Evolutionary conservation across 2,797 vertebrate genomes (phyloP), one percentile per base, ranked within the genome.

Genomic region (Craterocephalus amniculus): DNA sequence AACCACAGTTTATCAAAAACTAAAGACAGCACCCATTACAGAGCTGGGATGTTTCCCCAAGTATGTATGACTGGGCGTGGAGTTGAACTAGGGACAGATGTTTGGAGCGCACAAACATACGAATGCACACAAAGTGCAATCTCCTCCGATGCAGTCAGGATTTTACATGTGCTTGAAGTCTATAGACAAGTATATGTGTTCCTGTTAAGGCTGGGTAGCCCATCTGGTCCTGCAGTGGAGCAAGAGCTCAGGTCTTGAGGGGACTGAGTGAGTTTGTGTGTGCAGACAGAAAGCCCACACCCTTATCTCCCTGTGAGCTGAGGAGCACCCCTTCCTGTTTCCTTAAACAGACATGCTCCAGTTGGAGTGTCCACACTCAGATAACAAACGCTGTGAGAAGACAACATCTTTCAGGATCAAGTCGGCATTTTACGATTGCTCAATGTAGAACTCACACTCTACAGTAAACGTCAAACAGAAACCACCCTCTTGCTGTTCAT

Each of bases 281-380:
- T 48, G 38, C 67, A 78, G 58, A 72, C 62, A 73, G 88, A 87
- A 74, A 75, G 56, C 78, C 76, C 77, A 70, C 84, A 75, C 80
- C 79, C 88, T 91, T 93, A 92, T 93, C 91, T 91, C 74, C 56
- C 69, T 82, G 69, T 76, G 74, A 88, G 70, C 55, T 2, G 74
- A 85, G 88, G 78, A 89, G 83, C 84, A 4, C 72, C 87, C 73
- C 84, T 91, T 92, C 92, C 91, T 93, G 92, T 91, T 92, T 90
- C 83, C 84, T 79, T 58, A 75, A 79, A 73, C 85, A 85, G 87
- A 90, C 81, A 79, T 48, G 84, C 89, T 87, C 83, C 48, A 89
- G 64, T 89, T 90, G 65, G 76, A 74, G 71, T 61, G 74, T 83
- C 81, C 78, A 66, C 36, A 35, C 72, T 64, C 70, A 76, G 83